Evolutionary conservation across 35 echinoderm and acorn worm genomes (phyloP).

Genomic region (Nesometra sesokonis): DNA sequence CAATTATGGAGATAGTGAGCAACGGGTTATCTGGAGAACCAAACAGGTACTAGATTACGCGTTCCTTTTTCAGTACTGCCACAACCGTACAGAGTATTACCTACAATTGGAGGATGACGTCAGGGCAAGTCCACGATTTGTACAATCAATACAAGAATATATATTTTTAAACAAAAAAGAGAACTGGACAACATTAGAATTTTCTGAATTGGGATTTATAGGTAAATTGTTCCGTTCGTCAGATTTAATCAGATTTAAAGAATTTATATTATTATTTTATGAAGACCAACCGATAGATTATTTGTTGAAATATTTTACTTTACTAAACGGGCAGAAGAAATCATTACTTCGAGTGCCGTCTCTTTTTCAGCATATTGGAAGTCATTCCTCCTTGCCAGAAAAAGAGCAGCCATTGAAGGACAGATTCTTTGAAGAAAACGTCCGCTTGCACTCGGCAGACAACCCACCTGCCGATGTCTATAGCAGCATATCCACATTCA

Average conservation of each 20-base stretch:
- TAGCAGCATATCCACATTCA: conserved; percentile 75
- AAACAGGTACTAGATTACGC: conserved; percentile 93
- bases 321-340: conserved; percentile 55
- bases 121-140: conserved; percentile 55
- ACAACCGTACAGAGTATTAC: conserved; percentile 69
- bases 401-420: conserved; percentile 60
- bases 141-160: conserved; percentile 61
- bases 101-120: conserved; percentile 94
- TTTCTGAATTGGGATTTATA: conserved; percentile 88
- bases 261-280: conserved; percentile 82
- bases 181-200: conserved; percentile 63
- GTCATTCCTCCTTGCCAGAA: conserved; percentile 56
- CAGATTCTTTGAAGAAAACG: conserved; percentile 61
- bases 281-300: conserved; percentile 82
- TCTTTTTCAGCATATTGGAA: conserved; percentile 76
- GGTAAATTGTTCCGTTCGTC: conserved; percentile 70
- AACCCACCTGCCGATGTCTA: conserved; percentile 68
- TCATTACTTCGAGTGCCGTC: conserved; percentile 52
- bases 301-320: conserved; percentile 62
- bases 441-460: conserved; percentile 29
- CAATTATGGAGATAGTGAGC: conserved; percentile 64
- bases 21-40: conserved; percentile 61
- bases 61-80: conserved; percentile 71
- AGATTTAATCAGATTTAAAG: conserved; percentile 38
- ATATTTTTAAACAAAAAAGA: conserved; percentile 36